phyloP scores from a whole-genome alignment of 2,113 vertebrate genomes.

The Sphyrna mokarran region DNA sequence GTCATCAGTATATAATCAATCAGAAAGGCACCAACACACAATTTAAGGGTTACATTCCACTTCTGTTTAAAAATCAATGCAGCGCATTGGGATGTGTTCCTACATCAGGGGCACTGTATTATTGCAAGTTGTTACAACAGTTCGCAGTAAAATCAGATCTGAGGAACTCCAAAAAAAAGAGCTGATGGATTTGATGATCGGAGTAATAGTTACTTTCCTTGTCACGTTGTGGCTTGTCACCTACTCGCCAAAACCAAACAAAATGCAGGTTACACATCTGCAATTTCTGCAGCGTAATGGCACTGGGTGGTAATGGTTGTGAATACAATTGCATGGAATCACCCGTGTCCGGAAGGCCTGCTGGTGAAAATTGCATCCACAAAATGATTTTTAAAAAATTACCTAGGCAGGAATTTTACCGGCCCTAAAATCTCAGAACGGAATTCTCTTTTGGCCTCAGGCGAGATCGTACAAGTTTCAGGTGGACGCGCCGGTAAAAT shows the following conservation, averaged over 20 bases:
- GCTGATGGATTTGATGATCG: not conserved
- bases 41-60: conserved; percentile 9
- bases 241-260: not conserved
- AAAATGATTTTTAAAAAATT: not conserved
- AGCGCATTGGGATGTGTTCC: not conserved
- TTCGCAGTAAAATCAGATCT: not conserved
- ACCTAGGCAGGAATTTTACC: no score
- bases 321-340: not conserved
- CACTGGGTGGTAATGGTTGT: not conserved
- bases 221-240: not conserved
- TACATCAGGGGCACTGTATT: not conserved
- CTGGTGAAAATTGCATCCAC: not conserved
- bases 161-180: not conserved
- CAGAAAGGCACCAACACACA: conserved; percentile 22
- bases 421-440: no score
- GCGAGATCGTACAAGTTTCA: no score
- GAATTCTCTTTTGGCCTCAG: no score
- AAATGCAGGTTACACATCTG: not conserved
- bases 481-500: no score
- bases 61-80: conserved; percentile 3
- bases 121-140: conserved; percentile 8
- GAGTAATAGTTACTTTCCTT: not conserved
- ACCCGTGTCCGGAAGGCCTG: no score
- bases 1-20: conserved; percentile 4
- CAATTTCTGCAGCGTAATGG: not conserved